These are phyloP conservation scores for Micronisus gabar DNA, from an alignment of 2,113 vertebrate genomes.

Conservation along the genomic window DNA sequence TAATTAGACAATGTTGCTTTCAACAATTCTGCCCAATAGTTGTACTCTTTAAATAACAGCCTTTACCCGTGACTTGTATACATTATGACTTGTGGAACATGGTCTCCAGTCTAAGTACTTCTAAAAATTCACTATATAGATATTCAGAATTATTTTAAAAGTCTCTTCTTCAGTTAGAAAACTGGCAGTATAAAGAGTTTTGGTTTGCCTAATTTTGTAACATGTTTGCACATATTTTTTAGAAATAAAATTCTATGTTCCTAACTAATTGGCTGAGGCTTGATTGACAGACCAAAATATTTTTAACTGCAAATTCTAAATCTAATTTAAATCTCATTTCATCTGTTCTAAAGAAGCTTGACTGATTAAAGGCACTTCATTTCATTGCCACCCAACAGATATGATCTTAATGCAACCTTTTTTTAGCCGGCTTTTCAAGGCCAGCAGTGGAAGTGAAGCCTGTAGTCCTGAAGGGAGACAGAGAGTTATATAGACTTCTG, in stretches of 20 bases:
- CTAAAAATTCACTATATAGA: background rate
- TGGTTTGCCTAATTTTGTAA: background rate
- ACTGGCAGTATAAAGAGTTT: background rate
- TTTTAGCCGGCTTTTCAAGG: background rate
- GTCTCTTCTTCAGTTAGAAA: background rate
- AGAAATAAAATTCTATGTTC: background rate
- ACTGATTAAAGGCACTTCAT: slow-evolving; percentile 10
- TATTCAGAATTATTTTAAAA: background rate
- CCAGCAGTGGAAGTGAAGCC: background rate
- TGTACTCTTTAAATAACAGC: slow-evolving; percentile 2
- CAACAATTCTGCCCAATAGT: background rate
- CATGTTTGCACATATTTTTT: background rate
- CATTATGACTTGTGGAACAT: background rate
- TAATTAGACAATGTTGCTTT: slow-evolving; percentile 41
- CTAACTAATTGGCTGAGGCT: slow-evolving; percentile 8
- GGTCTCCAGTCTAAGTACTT: background rate
- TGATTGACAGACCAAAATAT: slow-evolving; percentile 38
- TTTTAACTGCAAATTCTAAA: slow-evolving; percentile 12
- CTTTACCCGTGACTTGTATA: background rate
- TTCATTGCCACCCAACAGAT: background rate
- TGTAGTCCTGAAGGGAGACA: background rate
- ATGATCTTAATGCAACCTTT: background rate
- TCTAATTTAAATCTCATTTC: slow-evolving; percentile 36
- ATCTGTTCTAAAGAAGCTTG: slow-evolving; percentile 3
- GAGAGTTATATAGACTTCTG: background rate